Base-by-base conservation (phyloP, 2,113 vertebrate genomes). In the Cygnus buccinator region DNA sequence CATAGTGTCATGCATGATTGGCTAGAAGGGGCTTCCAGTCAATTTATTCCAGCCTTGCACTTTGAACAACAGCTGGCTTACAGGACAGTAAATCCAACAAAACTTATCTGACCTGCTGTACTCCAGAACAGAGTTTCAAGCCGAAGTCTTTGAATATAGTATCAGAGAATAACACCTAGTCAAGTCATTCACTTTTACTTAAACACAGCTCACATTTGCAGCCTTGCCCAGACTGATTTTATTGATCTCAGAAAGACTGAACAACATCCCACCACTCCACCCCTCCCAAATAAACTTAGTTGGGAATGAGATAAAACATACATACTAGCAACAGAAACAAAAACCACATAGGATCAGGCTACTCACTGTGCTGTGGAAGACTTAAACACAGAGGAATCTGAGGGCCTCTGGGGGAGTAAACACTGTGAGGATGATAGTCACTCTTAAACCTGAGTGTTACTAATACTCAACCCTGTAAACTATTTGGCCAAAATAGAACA, bases 401-500 rank as follows among this genome's bases (percentile, higher is more conserved):
- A 70, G 62, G 55, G 41, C n/a, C 43, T 67, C 43, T 46, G 20
- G 4, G 28, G 25, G 33, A 89, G 35, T 54, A 89, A 87, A 37
- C 41, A 52, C 41, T 0, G 0, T 35, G 44, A 87, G 25, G 48
- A 80, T 35, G 55, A 85, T n/a, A 79, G 54, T n/a, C 43, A 62
- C 28, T 82, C 26, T 76, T 79, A 93, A 74, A 68, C 28, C 25
- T 25, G 54, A 26, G 31, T 11, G 39, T 86, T 65, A 76, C 62
- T 93, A 90, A 90, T 87, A 58, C 37, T 57, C 67, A 83, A 13
- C 15, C 37, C 37, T 88, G 75, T 71, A 35, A 91, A 73, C 44
- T 90, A 80, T 74, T 75, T 86, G 72, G 63, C 50, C 75, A 83
- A 81, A 88, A 77, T 13, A 94, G 72, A 95, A 90, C 59, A 90